Evolutionary conservation across 2,888 invertebrate genomes (phyloP), one percentile per base, ranked within the genome.

Genomic region (Mythimna lalbum): DNA sequence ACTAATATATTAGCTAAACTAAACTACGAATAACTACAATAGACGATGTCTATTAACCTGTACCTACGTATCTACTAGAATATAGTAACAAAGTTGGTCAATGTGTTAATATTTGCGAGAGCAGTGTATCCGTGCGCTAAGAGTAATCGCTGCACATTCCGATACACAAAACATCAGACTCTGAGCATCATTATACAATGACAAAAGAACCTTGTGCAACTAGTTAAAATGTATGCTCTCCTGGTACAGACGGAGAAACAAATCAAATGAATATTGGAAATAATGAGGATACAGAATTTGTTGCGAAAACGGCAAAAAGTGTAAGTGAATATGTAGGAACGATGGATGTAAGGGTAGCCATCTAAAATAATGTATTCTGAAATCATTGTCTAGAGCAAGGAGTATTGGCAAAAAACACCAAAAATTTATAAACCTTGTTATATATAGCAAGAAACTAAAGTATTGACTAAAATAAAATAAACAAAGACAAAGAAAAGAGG

Each of bases 131-230:
- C 52, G 57, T 69, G 33, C 70, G 80, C 77, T 79, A 86, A 87
- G 88, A 90, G 87, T 94, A 93, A 94, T 94, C 92, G 92, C 85
- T 86, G 90, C 86, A 90, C 93, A 93, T 94, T 94, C 93, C 93
- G 85, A 89, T 88, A 90, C 86, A 94, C 93, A 94, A 94, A 95
- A 94, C 94, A 94, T 93, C 92, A 90, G 91, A 89, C 91, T 88
- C 86, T 89, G 91, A 91, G 87, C 92, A 92, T 94, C 94, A 93
- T 95, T 95, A 94, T 93, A 94, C 93, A 93, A 94, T 93, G 94
- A 95, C 95, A 95, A 94, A 95, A 95, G 94, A 93, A 93, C 90
- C 93, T 95, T 94, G 94, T 90, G 94, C 93, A 95, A 95, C 94
- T 92, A 89, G 89, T 93, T 93, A 91, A 93, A 94, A 93, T 90